A percentile compares a stretch with the other conserved stretches of the same genome.
These are phyloP conservation scores for Vespertilio murinus DNA, from an alignment of 2,797 vertebrate species.

Conservation along the genomic window DNA sequence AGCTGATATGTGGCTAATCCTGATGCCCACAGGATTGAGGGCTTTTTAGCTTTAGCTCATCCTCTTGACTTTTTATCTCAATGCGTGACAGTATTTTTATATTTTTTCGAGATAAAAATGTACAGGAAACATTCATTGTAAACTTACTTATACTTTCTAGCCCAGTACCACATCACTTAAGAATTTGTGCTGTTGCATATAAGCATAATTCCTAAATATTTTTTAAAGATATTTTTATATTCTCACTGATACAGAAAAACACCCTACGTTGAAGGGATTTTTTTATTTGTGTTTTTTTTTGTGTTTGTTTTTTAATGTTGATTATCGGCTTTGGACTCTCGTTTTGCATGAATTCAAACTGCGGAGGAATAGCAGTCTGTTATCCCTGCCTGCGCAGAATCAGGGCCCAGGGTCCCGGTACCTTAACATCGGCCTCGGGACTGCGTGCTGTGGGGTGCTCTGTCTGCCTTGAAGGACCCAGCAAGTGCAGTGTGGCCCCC, in stretches of 20 bases:
- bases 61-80: neutral
- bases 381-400: neutral
- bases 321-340: neutral
- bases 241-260: neutral
- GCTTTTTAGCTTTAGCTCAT: neutral
- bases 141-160: neutral
- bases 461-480: rapidly evolving
- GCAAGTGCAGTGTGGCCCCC: rapidly evolving
- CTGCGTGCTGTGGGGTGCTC: rapidly evolving
- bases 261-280: neutral
- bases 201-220: neutral
- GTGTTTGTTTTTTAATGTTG: neutral
- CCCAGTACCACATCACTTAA: neutral
- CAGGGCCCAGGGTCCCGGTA: rapidly evolving
- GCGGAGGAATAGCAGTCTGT: no score
- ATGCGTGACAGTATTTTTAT: neutral
- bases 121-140: neutral
- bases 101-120: neutral
- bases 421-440: rapidly evolving
- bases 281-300: no score
- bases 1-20: neutral
- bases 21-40: neutral
- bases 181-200: neutral
- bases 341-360: neutral
- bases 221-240: neutral